Evolutionary conservation across 2,797 vertebrate species (phyloP).

Genomic region (Pantherophis alleghaniensis): DNA sequence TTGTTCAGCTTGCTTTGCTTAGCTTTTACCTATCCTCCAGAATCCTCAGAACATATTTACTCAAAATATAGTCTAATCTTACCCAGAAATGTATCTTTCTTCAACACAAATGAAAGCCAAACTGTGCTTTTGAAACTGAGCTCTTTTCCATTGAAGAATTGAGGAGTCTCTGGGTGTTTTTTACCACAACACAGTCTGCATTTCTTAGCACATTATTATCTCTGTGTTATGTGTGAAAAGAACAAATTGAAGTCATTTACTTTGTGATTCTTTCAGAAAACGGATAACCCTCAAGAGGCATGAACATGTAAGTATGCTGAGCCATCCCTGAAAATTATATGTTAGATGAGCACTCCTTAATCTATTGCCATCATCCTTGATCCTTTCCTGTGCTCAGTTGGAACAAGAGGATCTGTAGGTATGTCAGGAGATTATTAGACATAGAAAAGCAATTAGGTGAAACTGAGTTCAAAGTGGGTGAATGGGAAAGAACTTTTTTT

Average conservation of each 20-base stretch:
- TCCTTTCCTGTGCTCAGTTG: background rate
- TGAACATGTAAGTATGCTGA: constrained; percentile 38
- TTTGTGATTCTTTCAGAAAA: constrained; percentile 48
- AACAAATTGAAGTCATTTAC: background rate
- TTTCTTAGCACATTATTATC: background rate
- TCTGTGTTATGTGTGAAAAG: background rate
- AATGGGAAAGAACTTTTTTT: background rate
- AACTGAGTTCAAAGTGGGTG: background rate
- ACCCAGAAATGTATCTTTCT: background rate
- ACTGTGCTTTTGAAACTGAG: background rate
- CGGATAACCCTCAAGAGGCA: constrained; percentile 39
- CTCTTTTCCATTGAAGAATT: background rate
- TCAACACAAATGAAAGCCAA: background rate
- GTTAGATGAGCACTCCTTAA: background rate
- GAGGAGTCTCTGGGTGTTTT: background rate
- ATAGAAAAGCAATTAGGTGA: background rate
- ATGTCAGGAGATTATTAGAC: background rate
- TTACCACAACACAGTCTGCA: too few species aligned
- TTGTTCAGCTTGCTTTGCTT: background rate
- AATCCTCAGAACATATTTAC: background rate
- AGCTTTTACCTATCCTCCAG: background rate
- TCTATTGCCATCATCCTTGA: background rate
- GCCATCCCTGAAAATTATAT: background rate
- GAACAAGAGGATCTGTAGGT: background rate
- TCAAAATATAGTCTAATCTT: background rate